These are phyloP conservation scores for Drosophila punjabiensis DNA, from an alignment of 1,140 invertebrate species.

Conservation along the genomic window DNA sequence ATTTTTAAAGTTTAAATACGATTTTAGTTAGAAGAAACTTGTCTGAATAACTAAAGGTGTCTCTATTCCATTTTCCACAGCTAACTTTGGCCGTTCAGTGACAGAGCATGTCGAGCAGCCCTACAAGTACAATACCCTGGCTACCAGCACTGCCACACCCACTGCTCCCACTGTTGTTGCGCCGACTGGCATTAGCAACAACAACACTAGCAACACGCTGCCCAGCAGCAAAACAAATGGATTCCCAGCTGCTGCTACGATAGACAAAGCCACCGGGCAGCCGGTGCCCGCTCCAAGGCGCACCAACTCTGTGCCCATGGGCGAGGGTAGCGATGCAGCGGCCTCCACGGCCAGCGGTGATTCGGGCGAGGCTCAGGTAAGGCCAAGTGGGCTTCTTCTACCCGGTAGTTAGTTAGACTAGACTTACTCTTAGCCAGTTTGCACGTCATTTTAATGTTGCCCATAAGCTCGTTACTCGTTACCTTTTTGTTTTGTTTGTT, in stretches of 20 bases:
- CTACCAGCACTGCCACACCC: slow-evolving; percentile 41
- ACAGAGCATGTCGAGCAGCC: slow-evolving; percentile 84
- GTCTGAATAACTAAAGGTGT: slow-evolving; percentile 15
- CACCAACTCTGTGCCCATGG: slow-evolving; percentile 77
- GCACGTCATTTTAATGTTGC: slow-evolving; percentile 76
- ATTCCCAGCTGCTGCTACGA: slow-evolving; percentile 67
- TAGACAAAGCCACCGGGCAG: slow-evolving; percentile 80
- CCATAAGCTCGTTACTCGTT: slow-evolving; percentile 69
- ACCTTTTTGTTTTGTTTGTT: slow-evolving; percentile 31
- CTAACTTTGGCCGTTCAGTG: slow-evolving; percentile 87
- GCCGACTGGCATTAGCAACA: slow-evolving; percentile 36
- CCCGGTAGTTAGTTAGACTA: slow-evolving; percentile 40
- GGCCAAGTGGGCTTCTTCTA: slow-evolving; percentile 17
- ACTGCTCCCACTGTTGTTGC: slow-evolving; percentile 13
- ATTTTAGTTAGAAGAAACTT: background rate
- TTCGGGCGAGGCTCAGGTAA: slow-evolving; percentile 75
- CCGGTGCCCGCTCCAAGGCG: slow-evolving; percentile 86
- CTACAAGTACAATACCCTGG: slow-evolving; percentile 75
- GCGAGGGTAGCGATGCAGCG: slow-evolving; percentile 61
- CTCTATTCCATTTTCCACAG: slow-evolving; percentile 34
- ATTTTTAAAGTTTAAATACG: too few species aligned
- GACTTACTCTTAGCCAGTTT: slow-evolving; percentile 59
- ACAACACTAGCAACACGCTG: slow-evolving; percentile 48
- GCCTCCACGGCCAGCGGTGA: slow-evolving; percentile 66
- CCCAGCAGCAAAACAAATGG: slow-evolving; percentile 70